phyloP scores from a whole-genome alignment of 2,888 invertebrate species.

The Drosophila antonietae region DNA sequence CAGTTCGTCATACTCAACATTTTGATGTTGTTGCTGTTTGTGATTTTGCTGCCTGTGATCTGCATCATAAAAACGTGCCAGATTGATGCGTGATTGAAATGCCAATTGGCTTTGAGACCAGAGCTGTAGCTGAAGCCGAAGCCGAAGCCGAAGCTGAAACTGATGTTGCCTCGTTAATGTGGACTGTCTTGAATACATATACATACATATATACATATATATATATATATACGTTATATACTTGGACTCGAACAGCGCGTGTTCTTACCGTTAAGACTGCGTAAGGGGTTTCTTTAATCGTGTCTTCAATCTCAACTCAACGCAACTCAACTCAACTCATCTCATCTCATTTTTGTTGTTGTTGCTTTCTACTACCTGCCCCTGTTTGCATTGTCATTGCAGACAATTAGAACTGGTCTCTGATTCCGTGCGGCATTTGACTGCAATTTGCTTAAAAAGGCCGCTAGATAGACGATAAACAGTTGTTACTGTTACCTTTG shows the following conservation, averaged over 20 bases:
- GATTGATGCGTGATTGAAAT: constrained; percentile 84
- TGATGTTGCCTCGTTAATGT: constrained; percentile 40
- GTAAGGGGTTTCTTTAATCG: constrained; percentile 36
- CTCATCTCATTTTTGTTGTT: not conserved
- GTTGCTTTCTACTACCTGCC: not conserved
- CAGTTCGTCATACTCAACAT: constrained; percentile 63
- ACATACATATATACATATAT: not conserved
- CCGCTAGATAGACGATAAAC: constrained; percentile 72
- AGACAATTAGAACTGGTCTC: constrained; percentile 63
- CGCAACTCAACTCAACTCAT: not conserved
- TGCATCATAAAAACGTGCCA: constrained; percentile 84
- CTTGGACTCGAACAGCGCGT: constrained; percentile 50
- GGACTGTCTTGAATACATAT: constrained; percentile 19
- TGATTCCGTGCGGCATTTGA: constrained; percentile 54
- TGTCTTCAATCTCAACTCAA: constrained; percentile 33
- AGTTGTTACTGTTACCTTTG: constrained; percentile 57
- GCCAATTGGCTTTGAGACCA: constrained; percentile 66
- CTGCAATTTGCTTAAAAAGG: constrained; percentile 65
- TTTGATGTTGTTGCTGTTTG: constrained; percentile 25
- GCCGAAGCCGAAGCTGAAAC: constrained; percentile 26
- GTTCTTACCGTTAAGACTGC: constrained; percentile 63
- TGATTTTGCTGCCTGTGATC: constrained; percentile 60
- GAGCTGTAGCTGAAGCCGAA: constrained; percentile 32
- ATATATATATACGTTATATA: constrained; percentile 18
- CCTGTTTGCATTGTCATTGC: constrained; percentile 69